Base-by-base conservation (phyloP, 2,797 vertebrate species). In the Ambastaia sidthimunki region DNA sequence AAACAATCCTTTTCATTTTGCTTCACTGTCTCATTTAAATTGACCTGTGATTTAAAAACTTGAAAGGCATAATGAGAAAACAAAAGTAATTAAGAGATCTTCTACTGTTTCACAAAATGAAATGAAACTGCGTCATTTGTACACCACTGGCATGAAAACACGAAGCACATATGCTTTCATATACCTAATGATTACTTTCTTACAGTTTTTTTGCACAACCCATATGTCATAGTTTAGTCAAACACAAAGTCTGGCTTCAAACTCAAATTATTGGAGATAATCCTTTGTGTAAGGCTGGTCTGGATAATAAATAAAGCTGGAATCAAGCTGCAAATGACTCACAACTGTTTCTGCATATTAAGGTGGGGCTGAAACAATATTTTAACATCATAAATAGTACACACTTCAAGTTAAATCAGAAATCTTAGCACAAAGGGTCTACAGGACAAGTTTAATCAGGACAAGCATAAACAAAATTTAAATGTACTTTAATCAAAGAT, bases 41-140 rank as follows among this genome's bases (percentile, higher is more conserved):
- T 78, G 80, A 91, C 89, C 92, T 91, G 89, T 62, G 76, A 90
- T 88, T 90, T 87, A 71, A 25, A 85, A 86, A 87, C 85, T 89
- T 85, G 80, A 86, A 76, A 82, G 85, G 89, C 82, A 91, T 92
- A 93, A 92, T 85, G 86, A 89, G 82, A 86, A 86, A 80, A 88
- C 82, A 81, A 84, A 85, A 87, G 91, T 93, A 91, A 94, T 94
- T 94, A 92, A n/a, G 87, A 87, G 84, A 88, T 91, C 18, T 55
- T 28, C 55, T 37, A 16, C 5, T 9, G 4, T 60, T 68, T 44
- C 41, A 44, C 9, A 23, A 18, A 31, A 25, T 16, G 4, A 50
- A 76, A 19, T 4, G 44, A 15, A 55, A 57, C 9, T 18, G 6
- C 25, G 55, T n/a, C 5, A n/a, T 65, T 1, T 34, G 7, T 41